phyloP scores from a whole-genome alignment of 2,113 vertebrate species.

The Trochalopteron elliotii region DNA sequence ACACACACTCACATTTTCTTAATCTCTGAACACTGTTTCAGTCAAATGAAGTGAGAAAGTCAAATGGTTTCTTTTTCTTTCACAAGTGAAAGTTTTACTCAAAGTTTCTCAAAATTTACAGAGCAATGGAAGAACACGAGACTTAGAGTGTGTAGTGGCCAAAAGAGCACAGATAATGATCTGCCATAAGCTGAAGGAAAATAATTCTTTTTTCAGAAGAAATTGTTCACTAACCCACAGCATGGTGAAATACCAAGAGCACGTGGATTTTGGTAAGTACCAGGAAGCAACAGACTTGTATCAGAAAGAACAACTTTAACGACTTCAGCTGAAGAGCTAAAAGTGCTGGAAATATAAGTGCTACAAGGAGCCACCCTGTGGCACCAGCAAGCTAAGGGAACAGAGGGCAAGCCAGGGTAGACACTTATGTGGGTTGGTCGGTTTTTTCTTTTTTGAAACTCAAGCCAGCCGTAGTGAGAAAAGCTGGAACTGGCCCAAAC shows the following conservation, averaged over 20 bases:
- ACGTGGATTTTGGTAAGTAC: neutral
- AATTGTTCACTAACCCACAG: neutral
- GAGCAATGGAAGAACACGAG: neutral
- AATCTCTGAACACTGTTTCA: neutral
- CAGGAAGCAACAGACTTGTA: neutral
- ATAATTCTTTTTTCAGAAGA: neutral
- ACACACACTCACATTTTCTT: neutral
- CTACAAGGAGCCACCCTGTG: slow-evolving; percentile 67
- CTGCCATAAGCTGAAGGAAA: neutral
- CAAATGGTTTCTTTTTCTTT: slow-evolving; percentile 37
- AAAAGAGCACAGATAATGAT: neutral
- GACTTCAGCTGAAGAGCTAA: slow-evolving; percentile 5
- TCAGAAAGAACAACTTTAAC: neutral
- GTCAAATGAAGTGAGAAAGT: neutral
- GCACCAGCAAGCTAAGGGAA: slow-evolving; percentile 54
- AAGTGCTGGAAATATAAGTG: neutral
- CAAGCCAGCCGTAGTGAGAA: neutral
- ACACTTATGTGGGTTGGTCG: neutral
- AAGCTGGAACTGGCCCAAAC: slow-evolving; percentile 29
- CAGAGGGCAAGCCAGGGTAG: neutral
- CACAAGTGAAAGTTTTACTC: slow-evolving; percentile 32
- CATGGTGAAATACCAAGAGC: neutral
- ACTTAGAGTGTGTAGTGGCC: neutral
- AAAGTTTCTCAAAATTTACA: slow-evolving; percentile 9
- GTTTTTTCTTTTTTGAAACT: neutral